Base-by-base conservation (phyloP, 2,113 vertebrate genomes). In the Amphiprion percula region DNA sequence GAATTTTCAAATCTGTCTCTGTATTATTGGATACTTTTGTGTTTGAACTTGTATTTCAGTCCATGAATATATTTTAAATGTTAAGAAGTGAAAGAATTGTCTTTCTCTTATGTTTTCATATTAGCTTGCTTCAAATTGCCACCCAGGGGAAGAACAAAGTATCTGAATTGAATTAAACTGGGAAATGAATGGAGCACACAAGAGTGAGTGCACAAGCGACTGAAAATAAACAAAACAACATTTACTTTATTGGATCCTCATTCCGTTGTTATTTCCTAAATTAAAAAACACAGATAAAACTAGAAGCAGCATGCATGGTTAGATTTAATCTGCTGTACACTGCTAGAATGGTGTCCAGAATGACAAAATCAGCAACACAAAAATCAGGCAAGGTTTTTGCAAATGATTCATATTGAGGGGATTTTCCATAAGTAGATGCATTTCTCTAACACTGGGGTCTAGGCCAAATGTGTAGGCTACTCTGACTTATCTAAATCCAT, bases 111-210 rank as follows among this genome's bases (percentile, higher is more conserved):
- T 41, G 33, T 69, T 61, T 69, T 10, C 21, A 2, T 58, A 33
- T 26, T 15, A 70, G 49, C 26, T 78, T 71, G 44, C 17, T 9
- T 58, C 9, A 71, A 79, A 79, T 58, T 71, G 76, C 76, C 28
- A 64, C 67, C 41, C 67, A 4, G 17, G 76, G 41, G 59, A 64
- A 2, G 2, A 30, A 71, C 52, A 21, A 41, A 58, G 68, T 30
- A 59, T 72, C 10, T 39, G 37, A 62, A 68, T 8, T 72, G 14
- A 59, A 73, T 28, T n/a, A 52, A 52, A 52, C 7, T 19, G 17
- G 47, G 7, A 52, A 52, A 9, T 62, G 55, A 74, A 21, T 16
- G 39, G 14, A 79, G 46, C 21, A 15, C 60, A 79, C 19, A 73
- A 41, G 41, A 56, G 26, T 56, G 41, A 39, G 23, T 3, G 15